Evolutionary conservation across 64 coral and sea anemone species (phyloP), one percentile per base, ranked within the genome.

Genomic region (Orbicella faveolata): DNA sequence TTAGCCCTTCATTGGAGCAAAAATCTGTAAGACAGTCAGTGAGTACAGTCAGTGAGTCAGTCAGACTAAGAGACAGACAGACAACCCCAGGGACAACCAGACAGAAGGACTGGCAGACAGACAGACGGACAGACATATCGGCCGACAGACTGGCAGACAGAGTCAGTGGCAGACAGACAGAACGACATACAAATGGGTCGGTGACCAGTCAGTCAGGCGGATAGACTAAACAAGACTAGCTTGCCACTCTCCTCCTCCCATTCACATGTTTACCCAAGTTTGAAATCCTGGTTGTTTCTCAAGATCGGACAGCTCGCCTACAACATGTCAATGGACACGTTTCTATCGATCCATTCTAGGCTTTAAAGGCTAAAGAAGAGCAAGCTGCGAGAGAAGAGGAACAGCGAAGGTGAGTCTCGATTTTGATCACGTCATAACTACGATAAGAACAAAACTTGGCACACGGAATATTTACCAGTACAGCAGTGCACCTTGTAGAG

Each of bases 321-420:
- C 15, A 14, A 59, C 36, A 23, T 4, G 37, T 23, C 18, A 11
- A n/a, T 78, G 75, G 52, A n/a, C 21, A 10, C 75, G 23, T 14
- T 33, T 33, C 4, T 16, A 1, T 44, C 53, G 19, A 48, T 72
- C 12, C 53, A 33, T 48, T 48, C 2, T 39, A 85, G 82, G 82
- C 82, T 21, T 13, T 85, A 25, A 44, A 20, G 73, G 36, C 82
- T 17, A 65, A 36, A n/a, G 65, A 85, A 44, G 77, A 92, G 57
- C 83, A 92, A 52, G 70, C 54, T n/a, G 74, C 76, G 3, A 75
- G 11, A 34, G 77, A 90, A 52, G 88, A 85, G 41, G 87, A 94
- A 83, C 79, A 92, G 19, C 84, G 54, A 61, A 12, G 75, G 81
- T 90, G 9, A 90, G 79, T 84, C 25, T 11, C 20, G 10, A 26